phyloP scores from a whole-genome alignment of 2,888 invertebrate species.

The Acanthococcus lagerstroemiae region DNA sequence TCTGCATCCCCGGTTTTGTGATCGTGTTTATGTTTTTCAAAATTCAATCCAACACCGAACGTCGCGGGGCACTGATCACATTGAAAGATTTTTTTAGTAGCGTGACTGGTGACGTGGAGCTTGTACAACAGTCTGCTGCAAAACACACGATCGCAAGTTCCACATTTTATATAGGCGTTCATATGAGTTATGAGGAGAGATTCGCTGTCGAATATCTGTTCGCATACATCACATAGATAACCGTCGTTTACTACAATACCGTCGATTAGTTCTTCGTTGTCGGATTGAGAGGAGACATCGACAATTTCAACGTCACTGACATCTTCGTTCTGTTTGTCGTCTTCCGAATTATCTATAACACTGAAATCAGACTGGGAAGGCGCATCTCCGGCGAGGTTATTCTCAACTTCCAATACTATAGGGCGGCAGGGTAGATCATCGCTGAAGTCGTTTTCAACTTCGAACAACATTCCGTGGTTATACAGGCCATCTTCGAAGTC shows the following conservation, averaged over 20 bases:
- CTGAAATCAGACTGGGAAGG: no score
- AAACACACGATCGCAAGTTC: background rate
- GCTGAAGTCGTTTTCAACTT: background rate
- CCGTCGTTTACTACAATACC: slow-evolving; percentile 3
- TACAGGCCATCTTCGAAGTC: background rate
- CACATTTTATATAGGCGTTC: background rate
- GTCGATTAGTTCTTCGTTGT: no score
- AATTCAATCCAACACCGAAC: background rate
- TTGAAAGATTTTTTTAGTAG: background rate
- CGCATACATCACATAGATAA: slow-evolving; percentile 14
- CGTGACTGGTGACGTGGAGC: background rate
- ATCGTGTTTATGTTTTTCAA: background rate
- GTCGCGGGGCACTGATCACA: slow-evolving; percentile 1
- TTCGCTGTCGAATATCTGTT: slow-evolving; percentile 11
- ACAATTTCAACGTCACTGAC: background rate
- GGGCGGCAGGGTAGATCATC: no score
- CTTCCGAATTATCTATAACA: no score
- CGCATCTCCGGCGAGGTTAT: no score
- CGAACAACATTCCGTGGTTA: background rate
- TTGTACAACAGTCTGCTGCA: slow-evolving; percentile 2
- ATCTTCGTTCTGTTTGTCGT: no score
- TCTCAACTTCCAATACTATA: no score
- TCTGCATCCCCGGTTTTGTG: slow-evolving; percentile 3
- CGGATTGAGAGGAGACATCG: no score
- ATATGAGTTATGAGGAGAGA: background rate